These are phyloP conservation scores for Cassiopea andromeda DNA, from an alignment of 30 jellyfish, hydroid and myxozoan genomes.

Conservation along the genomic window DNA sequence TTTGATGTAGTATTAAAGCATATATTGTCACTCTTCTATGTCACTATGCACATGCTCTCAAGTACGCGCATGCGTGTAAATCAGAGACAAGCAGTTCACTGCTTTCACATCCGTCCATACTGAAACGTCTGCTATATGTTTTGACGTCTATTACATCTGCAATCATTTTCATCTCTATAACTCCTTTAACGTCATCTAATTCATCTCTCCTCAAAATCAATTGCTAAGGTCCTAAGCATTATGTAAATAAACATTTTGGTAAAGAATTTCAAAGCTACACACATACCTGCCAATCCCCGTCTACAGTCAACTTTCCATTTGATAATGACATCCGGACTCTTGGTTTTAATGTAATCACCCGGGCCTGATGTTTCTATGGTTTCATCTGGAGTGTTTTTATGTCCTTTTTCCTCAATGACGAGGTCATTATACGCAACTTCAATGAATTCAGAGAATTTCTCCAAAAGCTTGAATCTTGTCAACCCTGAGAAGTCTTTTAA, in stretches of 20 bases:
- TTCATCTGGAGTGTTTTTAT: slow-evolving; percentile 33
- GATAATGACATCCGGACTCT: slow-evolving; percentile 75
- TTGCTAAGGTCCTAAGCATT: not conserved
- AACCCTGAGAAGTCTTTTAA: slow-evolving; percentile 44
- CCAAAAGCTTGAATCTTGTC: slow-evolving; percentile 56
- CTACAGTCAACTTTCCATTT: slow-evolving; percentile 87
- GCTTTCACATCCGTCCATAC: no score
- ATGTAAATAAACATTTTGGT: not conserved
- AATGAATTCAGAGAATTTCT: slow-evolving; percentile 72
- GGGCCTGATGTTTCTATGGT: slow-evolving; percentile 89
- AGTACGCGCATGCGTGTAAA: no score
- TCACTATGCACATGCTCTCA: no score
- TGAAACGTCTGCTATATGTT: no score
- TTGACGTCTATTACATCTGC: no score
- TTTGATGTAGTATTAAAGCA: no score
- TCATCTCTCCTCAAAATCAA: no score
- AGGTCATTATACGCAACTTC: slow-evolving; percentile 69
- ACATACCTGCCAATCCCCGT: slow-evolving; percentile 77
- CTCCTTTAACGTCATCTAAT: no score
- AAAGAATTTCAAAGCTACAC: not conserved
- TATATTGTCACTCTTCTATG: no score
- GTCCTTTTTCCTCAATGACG: slow-evolving; percentile 67
- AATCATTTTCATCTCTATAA: no score
- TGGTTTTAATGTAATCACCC: slow-evolving; percentile 74
- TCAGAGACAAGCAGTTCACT: no score